Conservation (phyloP, 2,797 vertebrate species). For the Urocyon cinereoargenteus region DNA sequence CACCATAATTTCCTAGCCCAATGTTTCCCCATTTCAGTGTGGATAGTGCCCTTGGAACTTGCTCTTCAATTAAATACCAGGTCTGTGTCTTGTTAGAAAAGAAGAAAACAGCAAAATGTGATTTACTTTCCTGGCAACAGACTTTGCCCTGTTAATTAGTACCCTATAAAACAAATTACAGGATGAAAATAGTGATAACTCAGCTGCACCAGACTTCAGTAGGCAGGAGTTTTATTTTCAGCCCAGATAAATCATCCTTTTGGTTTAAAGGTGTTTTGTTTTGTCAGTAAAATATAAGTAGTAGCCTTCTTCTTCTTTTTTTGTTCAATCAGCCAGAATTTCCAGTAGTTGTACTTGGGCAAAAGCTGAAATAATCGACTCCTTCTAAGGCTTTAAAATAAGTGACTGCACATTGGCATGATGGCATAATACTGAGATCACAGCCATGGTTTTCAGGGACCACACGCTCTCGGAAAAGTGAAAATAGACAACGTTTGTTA, state of each 20-base stretch:
- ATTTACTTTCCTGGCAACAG: slow-evolving; percentile 77
- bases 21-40: not conserved
- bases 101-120: slow-evolving; percentile 80
- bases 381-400: slow-evolving; percentile 5
- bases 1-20: not conserved
- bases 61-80: slow-evolving; percentile 77
- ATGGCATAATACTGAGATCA: not conserved
- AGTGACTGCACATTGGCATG: not conserved
- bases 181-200: slow-evolving; percentile 73
- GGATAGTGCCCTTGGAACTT: slow-evolving; percentile 68
- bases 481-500: not conserved
- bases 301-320: not conserved
- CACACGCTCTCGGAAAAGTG: not conserved
- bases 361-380: slow-evolving; percentile 15
- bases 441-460: not conserved
- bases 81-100: slow-evolving; percentile 75
- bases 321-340: slow-evolving; percentile 27
- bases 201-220: slow-evolving; percentile 64
- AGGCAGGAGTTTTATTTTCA: slow-evolving; percentile 78
- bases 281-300: slow-evolving; percentile 67
- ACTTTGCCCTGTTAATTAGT: slow-evolving; percentile 79
- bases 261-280: slow-evolving; percentile 72
- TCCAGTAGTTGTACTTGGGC: not conserved
- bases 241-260: slow-evolving; percentile 64
- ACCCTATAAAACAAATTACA: slow-evolving; percentile 78